A percentile compares a stretch with the other conserved stretches of the same genome.
These are phyloP conservation scores for Hemaris fuciformis DNA, from an alignment of 2,888 invertebrate genomes.

Conservation along the genomic window DNA sequence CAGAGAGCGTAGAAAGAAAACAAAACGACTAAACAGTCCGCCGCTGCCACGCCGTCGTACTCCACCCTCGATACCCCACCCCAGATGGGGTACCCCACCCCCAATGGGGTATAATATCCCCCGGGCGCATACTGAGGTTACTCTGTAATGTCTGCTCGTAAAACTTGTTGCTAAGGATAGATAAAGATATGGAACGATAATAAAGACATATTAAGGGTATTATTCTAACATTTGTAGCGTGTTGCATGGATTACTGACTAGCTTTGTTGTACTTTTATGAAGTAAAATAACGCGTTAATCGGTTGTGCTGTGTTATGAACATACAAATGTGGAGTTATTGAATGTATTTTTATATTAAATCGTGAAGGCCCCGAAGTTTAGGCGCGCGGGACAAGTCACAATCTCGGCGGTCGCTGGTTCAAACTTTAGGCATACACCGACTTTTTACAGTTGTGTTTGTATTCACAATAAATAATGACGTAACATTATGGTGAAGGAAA, in stretches of 20 bases:
- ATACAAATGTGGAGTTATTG: neutral
- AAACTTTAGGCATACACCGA: too few species aligned
- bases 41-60: too few species aligned
- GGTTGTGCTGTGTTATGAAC: neutral
- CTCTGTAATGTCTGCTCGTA: conserved; percentile 8
- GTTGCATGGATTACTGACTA: neutral
- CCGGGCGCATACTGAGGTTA: conserved; percentile 1
- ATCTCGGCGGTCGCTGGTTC: too few species aligned
- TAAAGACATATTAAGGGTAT: neutral
- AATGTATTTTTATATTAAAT: too few species aligned
- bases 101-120: neutral
- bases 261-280: neutral
- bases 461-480: too few species aligned
- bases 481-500: too few species aligned
- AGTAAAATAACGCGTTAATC: neutral
- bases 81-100: neutral
- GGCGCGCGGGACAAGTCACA: too few species aligned
- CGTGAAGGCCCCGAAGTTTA: too few species aligned
- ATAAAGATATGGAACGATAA: conserved; percentile 9
- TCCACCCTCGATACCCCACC: neutral
- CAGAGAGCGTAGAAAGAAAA: neutral
- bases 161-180: conserved; percentile 12
- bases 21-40: neutral
- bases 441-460: too few species aligned
- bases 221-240: neutral